Evolutionary conservation across 2,888 invertebrate species (phyloP), one percentile per base, ranked within the genome.

Genomic region (Hipparchia semele): DNA sequence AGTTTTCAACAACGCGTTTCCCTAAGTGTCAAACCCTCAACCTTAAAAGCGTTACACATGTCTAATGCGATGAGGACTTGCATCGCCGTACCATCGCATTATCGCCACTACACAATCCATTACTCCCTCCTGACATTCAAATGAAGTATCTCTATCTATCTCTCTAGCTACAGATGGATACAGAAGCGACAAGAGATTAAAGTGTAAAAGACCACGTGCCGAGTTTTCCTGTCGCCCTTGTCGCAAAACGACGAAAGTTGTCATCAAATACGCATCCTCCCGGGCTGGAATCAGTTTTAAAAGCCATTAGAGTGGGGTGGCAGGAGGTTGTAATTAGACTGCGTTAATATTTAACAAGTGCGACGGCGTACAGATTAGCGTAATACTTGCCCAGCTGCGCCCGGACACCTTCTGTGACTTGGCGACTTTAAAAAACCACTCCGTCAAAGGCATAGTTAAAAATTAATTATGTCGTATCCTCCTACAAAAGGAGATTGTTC

Each of bases 271-370:
- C 93, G 88, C 92, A 93, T 94, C 92, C 89, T 89, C 83, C 78
- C 82, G 90, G 92, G 90, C 88, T 87, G 89, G 92, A 92, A 92
- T 94, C 94, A 93, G 93, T 94, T 94, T 93, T 94, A 92, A 94
- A 94, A 93, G 90, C 94, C 93, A 94, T 94, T 94, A 94, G 92
- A 90, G 81, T 77, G 80, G 80, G 80, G 79, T 75, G 79, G 76
- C 81, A 80, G 83, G 87, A 84, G 85, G 85, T 84, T 86, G 91
- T 93, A 94, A 94, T 93, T 94, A 94, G 91, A 89, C 87, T 86
- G 89, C 94, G 90, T 94, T 94, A 94, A 94, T 94, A 94, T 94
- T 94, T 94, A 93, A 93, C 92, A 93, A 93, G 94, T 93, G 90
- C 88, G 87, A 86, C 87, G 87, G 83, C 84, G 83, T 84, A 83